Conservation (phyloP, 2,888 invertebrate genomes). For the Dicranocentrus wangi region DNA sequence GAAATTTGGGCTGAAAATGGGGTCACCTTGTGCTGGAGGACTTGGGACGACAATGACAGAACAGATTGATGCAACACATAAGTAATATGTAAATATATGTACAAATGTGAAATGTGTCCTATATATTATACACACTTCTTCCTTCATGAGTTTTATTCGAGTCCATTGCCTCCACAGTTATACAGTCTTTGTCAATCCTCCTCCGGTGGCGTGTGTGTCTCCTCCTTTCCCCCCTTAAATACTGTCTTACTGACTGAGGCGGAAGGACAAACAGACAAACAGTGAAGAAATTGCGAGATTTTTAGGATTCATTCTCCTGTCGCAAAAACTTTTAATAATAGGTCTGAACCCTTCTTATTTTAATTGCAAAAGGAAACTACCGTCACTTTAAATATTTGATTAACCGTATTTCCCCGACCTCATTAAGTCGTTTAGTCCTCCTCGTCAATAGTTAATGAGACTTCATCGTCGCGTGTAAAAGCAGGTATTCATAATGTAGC, state of each 20-base stretch:
- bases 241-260: background rate
- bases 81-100: background rate
- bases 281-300: background rate
- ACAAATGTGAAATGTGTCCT: background rate
- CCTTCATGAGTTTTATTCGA: background rate
- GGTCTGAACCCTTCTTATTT: too few relatives aligned
- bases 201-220: too few relatives aligned
- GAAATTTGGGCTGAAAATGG: too few relatives aligned
- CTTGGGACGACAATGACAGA: too few relatives aligned
- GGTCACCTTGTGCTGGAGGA: too few relatives aligned
- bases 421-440: conserved; percentile 19
- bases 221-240: too few relatives aligned
- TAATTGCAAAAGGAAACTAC: conserved; percentile 5
- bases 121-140: background rate
- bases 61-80: too few relatives aligned
- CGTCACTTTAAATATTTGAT: conserved; percentile 25
- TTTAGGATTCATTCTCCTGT: background rate
- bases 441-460: background rate
- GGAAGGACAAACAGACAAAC: background rate
- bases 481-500: too few relatives aligned
- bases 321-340: too few relatives aligned
- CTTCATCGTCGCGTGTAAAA: conserved; percentile 11
- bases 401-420: conserved; percentile 16
- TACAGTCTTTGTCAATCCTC: background rate
- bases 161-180: background rate